These are phyloP conservation scores for Eulemur coronatus DNA, from an alignment of 2,797 vertebrate species.

Conservation along the genomic window DNA sequence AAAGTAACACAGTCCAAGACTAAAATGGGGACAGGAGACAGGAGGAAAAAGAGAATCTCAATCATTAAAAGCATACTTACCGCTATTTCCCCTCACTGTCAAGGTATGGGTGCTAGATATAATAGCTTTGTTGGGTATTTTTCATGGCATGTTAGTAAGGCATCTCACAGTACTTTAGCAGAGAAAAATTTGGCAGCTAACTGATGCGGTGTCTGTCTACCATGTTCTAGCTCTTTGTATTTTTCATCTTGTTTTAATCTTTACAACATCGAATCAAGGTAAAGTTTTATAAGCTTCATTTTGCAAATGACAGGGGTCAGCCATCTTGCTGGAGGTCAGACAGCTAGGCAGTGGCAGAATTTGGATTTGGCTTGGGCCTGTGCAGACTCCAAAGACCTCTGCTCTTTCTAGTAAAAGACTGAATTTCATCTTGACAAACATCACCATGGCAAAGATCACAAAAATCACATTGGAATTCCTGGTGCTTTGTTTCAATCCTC, in stretches of 20 bases:
- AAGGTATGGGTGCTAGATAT: neutral
- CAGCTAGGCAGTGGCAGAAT: neutral
- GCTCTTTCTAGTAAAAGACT: slow-evolving; percentile 21
- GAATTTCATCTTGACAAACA: neutral
- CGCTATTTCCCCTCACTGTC: neutral
- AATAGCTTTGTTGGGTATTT: neutral
- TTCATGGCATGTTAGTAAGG: neutral
- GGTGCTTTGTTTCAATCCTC: neutral
- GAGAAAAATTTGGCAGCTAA: neutral
- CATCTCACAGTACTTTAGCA: neutral
- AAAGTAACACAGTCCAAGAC: neutral
- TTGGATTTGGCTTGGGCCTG: neutral
- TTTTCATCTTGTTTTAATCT: neutral
- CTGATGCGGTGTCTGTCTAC: neutral
- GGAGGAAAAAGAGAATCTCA: neutral
- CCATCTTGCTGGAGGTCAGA: neutral
- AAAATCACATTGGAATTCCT: neutral
- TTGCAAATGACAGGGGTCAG: neutral
- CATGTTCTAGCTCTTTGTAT: neutral
- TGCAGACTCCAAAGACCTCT: neutral
- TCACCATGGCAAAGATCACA: neutral
- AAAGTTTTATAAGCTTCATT: neutral
- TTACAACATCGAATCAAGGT: neutral
- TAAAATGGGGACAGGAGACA: neutral
- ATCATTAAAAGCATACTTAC: neutral